Evolutionary conservation across 2,113 vertebrate species (phyloP).

Genomic region (Romanogobio albipinnatus): DNA sequence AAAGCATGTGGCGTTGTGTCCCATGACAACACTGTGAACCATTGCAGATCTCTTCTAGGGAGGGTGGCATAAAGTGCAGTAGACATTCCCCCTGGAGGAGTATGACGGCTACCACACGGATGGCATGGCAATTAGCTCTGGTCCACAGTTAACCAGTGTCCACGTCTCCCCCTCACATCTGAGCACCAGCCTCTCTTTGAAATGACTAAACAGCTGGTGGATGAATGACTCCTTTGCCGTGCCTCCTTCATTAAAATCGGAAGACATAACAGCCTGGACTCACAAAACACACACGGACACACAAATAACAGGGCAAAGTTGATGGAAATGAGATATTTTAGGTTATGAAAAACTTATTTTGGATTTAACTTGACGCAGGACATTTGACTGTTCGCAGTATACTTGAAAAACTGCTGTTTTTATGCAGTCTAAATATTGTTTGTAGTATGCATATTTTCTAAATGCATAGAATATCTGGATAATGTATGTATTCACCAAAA

Average conservation of each 20-base stretch:
- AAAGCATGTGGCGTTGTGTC: not conserved
- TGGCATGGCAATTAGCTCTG: constrained; percentile 51
- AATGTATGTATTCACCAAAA: not conserved
- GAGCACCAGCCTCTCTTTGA: constrained; percentile 35
- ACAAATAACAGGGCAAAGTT: not conserved
- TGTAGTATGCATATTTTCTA: not conserved
- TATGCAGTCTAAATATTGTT: not conserved
- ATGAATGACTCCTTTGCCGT: constrained; percentile 21
- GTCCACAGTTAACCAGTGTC: constrained; percentile 47
- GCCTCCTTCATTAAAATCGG: not conserved
- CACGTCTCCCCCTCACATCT: constrained; percentile 6
- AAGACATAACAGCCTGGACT: not conserved
- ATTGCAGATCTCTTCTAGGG: not conserved
- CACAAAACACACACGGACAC: not conserved
- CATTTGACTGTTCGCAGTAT: not conserved
- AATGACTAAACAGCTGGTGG: constrained; percentile 20
- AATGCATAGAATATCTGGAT: not conserved
- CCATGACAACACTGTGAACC: not conserved
- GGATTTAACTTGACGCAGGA: not conserved
- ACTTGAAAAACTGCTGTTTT: not conserved
- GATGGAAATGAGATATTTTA: not conserved
- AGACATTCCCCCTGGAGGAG: constrained; percentile 17
- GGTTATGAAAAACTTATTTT: not conserved
- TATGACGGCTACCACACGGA: constrained; percentile 20
- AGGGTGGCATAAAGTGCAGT: constrained; percentile 9